Base-by-base conservation (phyloP, 2,797 vertebrate genomes). In the Enteromius unitaeniatus region DNA sequence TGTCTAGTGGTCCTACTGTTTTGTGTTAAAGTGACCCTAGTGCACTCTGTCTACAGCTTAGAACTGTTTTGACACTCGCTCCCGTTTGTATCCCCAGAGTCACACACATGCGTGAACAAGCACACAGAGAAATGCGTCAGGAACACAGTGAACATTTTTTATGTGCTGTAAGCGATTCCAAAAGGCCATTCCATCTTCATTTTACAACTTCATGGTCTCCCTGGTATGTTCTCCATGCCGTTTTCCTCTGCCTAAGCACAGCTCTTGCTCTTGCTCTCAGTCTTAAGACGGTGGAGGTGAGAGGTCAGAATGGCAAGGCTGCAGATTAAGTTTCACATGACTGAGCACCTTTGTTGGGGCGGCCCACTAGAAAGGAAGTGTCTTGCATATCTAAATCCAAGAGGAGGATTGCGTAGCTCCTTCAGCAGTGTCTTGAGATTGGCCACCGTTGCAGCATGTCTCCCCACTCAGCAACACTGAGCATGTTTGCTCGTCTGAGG, bases 1-100 rank as follows among this genome's bases (percentile, higher is more conserved):
- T 95, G 94, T 95, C 94, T 96, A 91, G 89, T 88, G 90, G 90
- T 88, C 90, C 86, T 86, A 90, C 88, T 95, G 93, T 95, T 95
- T 94, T 93, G 93, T 95, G 94, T 94, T 94, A 93, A 88, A 88
- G 92, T 95, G 93, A 95, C 94, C 94, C 92, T 80, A 68, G 76
- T 34, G 92, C 91, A 90, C 94, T 93, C 91, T 93, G 89, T 94
- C 92, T 88, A 80, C 85, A 31, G 78, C 84, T 83, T 88, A 84
- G 88, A 85, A 85, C 86, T 88, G 84, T 86, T 86, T 85, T 91
- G 83, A 88, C 81, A 88, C 87, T 84, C 51, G 34, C 79, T 86
- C 83, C 75, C 78, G 14, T 82, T 76, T 84, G 68, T 87, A 70
- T 81, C 73, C 60, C 81, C 83, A 75, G 69, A 79, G n/a, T 62